Conservation (phyloP, 53 echinoderm and acorn worm species). For the Zoroaster sp. region DNA sequence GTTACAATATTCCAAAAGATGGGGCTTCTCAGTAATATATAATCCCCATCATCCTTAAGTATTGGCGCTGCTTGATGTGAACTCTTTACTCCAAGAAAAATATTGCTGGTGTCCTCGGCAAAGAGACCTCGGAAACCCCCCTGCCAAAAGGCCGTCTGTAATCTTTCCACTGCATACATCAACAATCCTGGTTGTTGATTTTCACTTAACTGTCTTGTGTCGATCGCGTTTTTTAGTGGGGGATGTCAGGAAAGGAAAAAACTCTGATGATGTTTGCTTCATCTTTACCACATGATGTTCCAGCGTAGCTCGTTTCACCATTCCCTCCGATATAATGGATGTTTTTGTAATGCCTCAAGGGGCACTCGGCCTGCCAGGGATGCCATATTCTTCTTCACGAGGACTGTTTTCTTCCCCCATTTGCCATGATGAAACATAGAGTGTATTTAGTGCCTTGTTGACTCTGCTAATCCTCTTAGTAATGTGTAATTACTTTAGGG, state of each 20-base stretch:
- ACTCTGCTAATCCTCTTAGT: constrained; percentile 43
- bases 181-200: constrained; percentile 35
- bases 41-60: not conserved
- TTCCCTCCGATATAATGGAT: constrained; percentile 21
- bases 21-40: not conserved
- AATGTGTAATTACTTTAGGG: constrained; percentile 34
- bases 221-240: not conserved
- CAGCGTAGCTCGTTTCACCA: not conserved
- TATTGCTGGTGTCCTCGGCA: not conserved
- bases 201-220: constrained; percentile 48
- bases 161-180: constrained; percentile 36
- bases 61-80: constrained; percentile 24
- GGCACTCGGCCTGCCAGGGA: not conserved
- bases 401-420: not conserved
- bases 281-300: not conserved
- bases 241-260: not conserved
- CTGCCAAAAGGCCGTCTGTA: constrained; percentile 10
- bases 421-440: not conserved
- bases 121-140: not conserved
- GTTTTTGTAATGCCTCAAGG: constrained; percentile 27
- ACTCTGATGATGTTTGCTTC: not conserved
- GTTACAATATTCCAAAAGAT: not conserved
- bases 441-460: not conserved
- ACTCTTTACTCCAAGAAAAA: not conserved
- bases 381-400: not conserved